A percentile compares a stretch with the other conserved stretches of the same genome.
These are phyloP conservation scores for Synodontis membranacea DNA, from an alignment of 2,113 vertebrate genomes.

Conservation along the genomic window DNA sequence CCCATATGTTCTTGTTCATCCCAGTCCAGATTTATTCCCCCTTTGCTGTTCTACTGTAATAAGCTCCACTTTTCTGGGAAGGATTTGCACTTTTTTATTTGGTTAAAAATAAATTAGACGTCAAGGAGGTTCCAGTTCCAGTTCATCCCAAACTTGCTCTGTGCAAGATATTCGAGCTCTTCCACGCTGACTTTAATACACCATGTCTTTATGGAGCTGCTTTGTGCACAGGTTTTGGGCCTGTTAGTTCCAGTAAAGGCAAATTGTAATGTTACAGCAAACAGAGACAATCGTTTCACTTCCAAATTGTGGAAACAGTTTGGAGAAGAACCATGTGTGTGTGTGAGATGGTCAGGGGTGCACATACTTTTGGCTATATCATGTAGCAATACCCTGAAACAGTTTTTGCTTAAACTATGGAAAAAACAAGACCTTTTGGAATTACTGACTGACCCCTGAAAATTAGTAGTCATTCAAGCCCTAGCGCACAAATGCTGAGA, in stretches of 20 bases:
- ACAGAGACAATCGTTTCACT: not conserved
- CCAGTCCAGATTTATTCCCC: not conserved
- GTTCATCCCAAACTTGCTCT: too few relatives aligned
- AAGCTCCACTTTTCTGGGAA: not conserved
- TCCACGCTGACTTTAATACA: too few relatives aligned
- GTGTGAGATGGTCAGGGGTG: not conserved
- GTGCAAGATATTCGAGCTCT: too few relatives aligned
- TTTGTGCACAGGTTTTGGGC: not conserved
- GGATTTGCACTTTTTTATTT: not conserved
- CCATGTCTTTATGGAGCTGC: not conserved
- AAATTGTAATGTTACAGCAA: not conserved
- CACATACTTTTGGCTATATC: not conserved
- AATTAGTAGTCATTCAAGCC: not conserved
- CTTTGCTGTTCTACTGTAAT: not conserved
- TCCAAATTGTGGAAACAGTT: not conserved
- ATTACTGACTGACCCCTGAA: not conserved
- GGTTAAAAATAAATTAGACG: too few relatives aligned
- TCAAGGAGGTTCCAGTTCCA: too few relatives aligned
- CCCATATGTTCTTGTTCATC: not conserved
- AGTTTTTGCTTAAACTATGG: not conserved
- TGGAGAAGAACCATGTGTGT: not conserved
- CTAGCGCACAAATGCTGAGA: not conserved
- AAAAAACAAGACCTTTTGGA: not conserved
- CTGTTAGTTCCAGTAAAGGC: not conserved
- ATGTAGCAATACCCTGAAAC: not conserved